These are phyloP conservation scores for Tympanoctomys barrerae DNA, from an alignment of 2,797 vertebrate species.

Conservation along the genomic window DNA sequence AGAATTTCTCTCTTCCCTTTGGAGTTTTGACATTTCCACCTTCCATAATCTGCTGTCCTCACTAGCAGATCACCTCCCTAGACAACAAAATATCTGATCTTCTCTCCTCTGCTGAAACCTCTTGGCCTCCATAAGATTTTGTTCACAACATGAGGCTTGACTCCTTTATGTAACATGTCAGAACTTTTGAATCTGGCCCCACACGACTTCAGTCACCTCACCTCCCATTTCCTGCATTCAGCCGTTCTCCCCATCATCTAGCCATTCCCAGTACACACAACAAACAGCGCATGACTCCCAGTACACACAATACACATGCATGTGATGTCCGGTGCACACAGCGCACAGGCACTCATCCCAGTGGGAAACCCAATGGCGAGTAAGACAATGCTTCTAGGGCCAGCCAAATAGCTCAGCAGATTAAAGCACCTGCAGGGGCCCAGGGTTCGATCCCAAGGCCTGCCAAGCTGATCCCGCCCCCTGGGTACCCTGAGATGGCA, in stretches of 20 bases:
- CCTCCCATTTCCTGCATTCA: not conserved
- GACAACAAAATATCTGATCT: not conserved
- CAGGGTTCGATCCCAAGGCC: no score
- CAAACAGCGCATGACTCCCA: not conserved
- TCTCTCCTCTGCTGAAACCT: not conserved
- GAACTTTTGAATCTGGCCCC: not conserved
- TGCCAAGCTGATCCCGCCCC: no score
- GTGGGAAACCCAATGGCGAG: not conserved
- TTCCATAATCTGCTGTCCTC: not conserved
- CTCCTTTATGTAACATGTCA: not conserved
- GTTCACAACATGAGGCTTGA: not conserved
- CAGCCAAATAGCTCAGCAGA: no score
- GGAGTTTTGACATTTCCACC: not conserved
- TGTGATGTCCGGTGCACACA: no score
- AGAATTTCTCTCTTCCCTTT: not conserved
- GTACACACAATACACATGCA: no score
- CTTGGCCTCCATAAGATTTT: not conserved
- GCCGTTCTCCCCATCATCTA: not conserved
- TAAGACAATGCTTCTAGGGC: not conserved
- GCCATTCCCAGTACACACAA: not conserved
- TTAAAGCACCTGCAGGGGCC: no score
- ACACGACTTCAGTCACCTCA: not conserved
- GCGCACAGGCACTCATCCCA: not conserved
- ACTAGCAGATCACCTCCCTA: not conserved
- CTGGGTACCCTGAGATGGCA: no score